Base-by-base conservation (phyloP, 2,888 invertebrate genomes). In the Melieria picta region DNA sequence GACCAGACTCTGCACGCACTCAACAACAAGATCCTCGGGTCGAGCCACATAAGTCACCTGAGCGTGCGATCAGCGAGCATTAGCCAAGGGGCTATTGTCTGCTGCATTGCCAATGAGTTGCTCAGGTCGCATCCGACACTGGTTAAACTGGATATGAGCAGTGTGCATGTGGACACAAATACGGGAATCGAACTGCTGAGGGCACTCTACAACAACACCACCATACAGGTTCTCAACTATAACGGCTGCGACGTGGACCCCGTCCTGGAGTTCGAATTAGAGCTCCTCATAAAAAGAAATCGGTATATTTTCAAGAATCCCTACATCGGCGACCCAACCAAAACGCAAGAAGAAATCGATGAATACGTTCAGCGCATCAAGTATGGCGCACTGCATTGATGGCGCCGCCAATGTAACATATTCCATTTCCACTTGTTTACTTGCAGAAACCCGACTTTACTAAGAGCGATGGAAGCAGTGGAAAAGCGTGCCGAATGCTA, bases 281-380 rank as follows among this genome's bases (percentile, higher is more conserved):
- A 80, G 0, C 7, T 84, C 1, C 74, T 83, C 5, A 11, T 84
- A 42, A 77, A 80, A n/a, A 80, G 85, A 0, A 85, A 85, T 71
- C 71, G 74, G 4, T 82, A 76, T 50, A 66, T 77, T 9, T 16
- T 45, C 0, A 73, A 76, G 2, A 79, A 81, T 73, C 72, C 79
- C 0, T 81, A 77, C 42, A 52, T 84, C 46, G 77, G 77, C 0
- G 77, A 82, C 62, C 42, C 60, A 0, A 73, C 75, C 4, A 76
- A 76, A 65, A 80, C 81, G 1, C 72, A 77, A 42, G 74, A 76
- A 42, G 78, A 80, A n/a, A 73, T 85, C 0, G 61, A 72, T 5
- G 73, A 76, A 5, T 79, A 72, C 64, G 46, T 82, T 7, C 74
- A 65, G 7, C 73, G 77, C 10, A 66, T 75, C 0, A 81, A 75